These are phyloP conservation scores for Triplophysa bombifrons DNA, from an alignment of 2,797 vertebrate genomes.

Conservation along the genomic window DNA sequence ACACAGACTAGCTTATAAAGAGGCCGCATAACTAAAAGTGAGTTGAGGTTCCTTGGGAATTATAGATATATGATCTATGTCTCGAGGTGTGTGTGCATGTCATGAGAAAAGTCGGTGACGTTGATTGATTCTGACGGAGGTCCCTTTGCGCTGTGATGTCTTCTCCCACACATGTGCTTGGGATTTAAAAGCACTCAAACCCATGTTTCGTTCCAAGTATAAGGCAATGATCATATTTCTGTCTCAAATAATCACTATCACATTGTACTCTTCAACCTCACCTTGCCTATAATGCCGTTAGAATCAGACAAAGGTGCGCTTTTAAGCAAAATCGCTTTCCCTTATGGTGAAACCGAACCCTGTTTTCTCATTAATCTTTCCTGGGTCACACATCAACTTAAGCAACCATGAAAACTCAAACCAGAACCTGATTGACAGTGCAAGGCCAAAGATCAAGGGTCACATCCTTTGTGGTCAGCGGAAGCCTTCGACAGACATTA, in stretches of 20 bases:
- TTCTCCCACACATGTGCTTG: slow-evolving; percentile 75
- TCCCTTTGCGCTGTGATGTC: slow-evolving; percentile 67
- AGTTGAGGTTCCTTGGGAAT: slow-evolving; percentile 6
- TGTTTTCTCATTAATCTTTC: slow-evolving; percentile 56
- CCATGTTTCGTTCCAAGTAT: slow-evolving; percentile 67
- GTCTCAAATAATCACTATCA: slow-evolving; percentile 64
- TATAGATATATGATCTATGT: slow-evolving; percentile 25
- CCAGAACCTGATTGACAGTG: slow-evolving; percentile 58
- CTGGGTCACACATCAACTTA: slow-evolving; percentile 44
- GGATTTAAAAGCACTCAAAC: slow-evolving; percentile 71
- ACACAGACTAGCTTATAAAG: neutral
- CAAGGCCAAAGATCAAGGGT: slow-evolving; percentile 55
- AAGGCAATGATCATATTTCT: slow-evolving; percentile 67
- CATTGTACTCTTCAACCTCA: slow-evolving; percentile 56
- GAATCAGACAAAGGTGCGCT: slow-evolving; percentile 16
- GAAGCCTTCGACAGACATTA: slow-evolving; percentile 48
- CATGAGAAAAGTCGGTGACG: slow-evolving; percentile 55
- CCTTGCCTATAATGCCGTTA: slow-evolving; percentile 36
- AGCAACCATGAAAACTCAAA: slow-evolving; percentile 55
- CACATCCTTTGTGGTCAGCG: slow-evolving; percentile 61
- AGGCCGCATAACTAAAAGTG: neutral
- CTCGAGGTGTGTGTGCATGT: slow-evolving; percentile 6
- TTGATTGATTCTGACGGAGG: slow-evolving; percentile 76
- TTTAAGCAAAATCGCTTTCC: slow-evolving; percentile 25
- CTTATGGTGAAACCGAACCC: slow-evolving; percentile 43